Conservation (phyloP, 2,113 vertebrate genomes). For the Osmerus eperlanus region DNA sequence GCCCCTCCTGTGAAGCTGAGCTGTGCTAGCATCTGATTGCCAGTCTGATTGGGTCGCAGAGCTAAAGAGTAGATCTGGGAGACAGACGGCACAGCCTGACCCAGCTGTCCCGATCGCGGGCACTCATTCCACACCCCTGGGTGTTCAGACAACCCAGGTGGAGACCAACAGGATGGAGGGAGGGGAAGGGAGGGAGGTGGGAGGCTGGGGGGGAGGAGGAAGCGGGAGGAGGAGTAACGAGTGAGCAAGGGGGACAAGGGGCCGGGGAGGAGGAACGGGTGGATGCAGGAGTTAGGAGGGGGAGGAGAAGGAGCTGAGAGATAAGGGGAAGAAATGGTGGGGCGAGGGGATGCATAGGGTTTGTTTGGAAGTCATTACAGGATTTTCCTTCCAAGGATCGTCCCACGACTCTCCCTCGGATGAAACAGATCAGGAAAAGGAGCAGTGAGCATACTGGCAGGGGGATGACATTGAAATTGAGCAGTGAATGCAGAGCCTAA, state of each 20-base stretch:
- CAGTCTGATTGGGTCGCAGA: slow-evolving; percentile 44
- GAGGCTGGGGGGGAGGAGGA: neutral
- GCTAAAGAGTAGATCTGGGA: slow-evolving; percentile 46
- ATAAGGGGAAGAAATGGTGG: neutral
- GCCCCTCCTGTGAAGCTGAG: slow-evolving; percentile 31
- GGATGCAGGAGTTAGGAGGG: too few relatives aligned
- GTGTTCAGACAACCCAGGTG: slow-evolving; percentile 32
- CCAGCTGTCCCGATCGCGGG: slow-evolving; percentile 55
- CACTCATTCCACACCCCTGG: slow-evolving; percentile 38
- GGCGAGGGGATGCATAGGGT: neutral
- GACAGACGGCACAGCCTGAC: slow-evolving; percentile 46
- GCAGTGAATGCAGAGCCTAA: neutral
- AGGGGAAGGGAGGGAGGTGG: neutral
- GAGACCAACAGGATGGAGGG: slow-evolving; percentile 2
- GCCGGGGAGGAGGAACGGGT: too few relatives aligned
- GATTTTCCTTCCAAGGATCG: neutral
- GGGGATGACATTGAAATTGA: too few relatives aligned
- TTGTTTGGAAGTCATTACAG: neutral
- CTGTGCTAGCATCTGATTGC: slow-evolving; percentile 48
- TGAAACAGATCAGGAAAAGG: neutral
- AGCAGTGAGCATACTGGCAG: neutral
- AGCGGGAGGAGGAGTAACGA: too few relatives aligned
- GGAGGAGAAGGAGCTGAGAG: too few relatives aligned
- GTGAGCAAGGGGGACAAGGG: too few relatives aligned
- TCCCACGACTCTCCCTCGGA: neutral